Conservation (phyloP, 2,888 invertebrate species). For the Nomada lathburiana region DNA sequence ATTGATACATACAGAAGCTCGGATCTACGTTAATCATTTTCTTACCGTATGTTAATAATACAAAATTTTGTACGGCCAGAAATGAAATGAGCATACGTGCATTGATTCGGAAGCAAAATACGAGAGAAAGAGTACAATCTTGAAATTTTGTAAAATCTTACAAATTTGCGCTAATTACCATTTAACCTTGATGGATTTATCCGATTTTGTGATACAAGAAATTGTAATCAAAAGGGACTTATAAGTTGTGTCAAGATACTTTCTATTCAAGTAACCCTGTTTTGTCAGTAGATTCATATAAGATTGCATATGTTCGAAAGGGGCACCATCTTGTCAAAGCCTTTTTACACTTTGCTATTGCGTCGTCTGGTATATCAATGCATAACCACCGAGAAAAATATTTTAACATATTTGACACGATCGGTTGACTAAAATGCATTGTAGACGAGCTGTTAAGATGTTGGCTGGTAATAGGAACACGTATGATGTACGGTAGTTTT, state of each 20-base stretch:
- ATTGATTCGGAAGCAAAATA: not conserved
- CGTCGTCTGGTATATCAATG: constrained; percentile 13
- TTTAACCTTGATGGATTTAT: constrained; percentile 34
- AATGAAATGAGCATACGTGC: not conserved
- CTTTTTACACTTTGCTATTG: constrained; percentile 51
- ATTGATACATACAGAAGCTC: not conserved
- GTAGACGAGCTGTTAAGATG: constrained; percentile 8
- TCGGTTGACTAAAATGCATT: constrained; percentile 8
- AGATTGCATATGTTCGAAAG: constrained; percentile 50
- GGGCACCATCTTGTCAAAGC: constrained; percentile 58
- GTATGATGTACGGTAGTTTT: constrained; percentile 41
- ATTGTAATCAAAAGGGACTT: constrained; percentile 38
- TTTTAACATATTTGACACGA: constrained; percentile 5
- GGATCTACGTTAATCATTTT: constrained; percentile 2
- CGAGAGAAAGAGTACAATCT: not conserved
- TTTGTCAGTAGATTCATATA: constrained; percentile 41
- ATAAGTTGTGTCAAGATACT: constrained; percentile 50
- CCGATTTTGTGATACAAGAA: constrained; percentile 20
- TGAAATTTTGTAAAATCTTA: not conserved
- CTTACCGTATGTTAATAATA: not conserved
- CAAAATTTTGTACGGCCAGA: not conserved
- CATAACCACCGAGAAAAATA: not conserved
- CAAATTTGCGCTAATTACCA: constrained; percentile 23
- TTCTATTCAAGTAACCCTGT: constrained; percentile 34
- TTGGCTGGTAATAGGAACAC: constrained; percentile 31